A percentile compares a stretch with the other conserved stretches of the same genome.
Evolutionary conservation across 2,797 vertebrate species (phyloP).

Genomic region (Halcyon badia): DNA sequence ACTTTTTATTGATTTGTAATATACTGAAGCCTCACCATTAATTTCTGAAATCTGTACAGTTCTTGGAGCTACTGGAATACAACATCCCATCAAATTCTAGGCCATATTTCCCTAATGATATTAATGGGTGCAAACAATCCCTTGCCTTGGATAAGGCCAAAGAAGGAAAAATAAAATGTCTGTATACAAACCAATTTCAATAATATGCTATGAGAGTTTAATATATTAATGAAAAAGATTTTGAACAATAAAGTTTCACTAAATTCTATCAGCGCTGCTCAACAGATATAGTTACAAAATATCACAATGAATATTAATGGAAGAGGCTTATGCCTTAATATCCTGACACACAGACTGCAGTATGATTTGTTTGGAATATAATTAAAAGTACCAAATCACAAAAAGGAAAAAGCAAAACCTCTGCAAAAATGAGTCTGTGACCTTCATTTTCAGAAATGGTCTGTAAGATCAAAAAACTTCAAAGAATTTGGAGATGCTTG

Average conservation of each 20-base stretch:
- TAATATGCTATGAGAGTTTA: background rate
- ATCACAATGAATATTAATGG: slow-evolving; percentile 25
- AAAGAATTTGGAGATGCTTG: background rate
- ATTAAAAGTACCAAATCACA: background rate
- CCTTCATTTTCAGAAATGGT: background rate
- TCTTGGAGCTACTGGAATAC: background rate
- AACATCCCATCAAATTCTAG: background rate
- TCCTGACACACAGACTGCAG: background rate
- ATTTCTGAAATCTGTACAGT: background rate
- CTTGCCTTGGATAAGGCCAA: background rate
- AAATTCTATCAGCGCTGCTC: slow-evolving; percentile 42
- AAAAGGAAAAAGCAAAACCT: background rate
- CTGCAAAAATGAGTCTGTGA: background rate
- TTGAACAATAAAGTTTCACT: slow-evolving; percentile 44
- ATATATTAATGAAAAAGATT: slow-evolving; percentile 30
- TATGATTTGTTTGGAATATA: background rate
- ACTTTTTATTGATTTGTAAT: background rate
- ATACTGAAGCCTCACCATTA: background rate
- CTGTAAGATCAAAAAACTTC: background rate
- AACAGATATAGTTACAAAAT: slow-evolving; percentile 13
- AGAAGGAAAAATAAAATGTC: background rate
- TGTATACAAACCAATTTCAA: slow-evolving; percentile 6
- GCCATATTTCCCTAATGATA: background rate
- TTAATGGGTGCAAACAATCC: background rate
- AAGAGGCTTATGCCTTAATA: background rate